Evolutionary conservation across 2,797 vertebrate genomes (phyloP), one percentile per base, ranked within the genome.

Genomic region (Triplophysa yarkandensis): DNA sequence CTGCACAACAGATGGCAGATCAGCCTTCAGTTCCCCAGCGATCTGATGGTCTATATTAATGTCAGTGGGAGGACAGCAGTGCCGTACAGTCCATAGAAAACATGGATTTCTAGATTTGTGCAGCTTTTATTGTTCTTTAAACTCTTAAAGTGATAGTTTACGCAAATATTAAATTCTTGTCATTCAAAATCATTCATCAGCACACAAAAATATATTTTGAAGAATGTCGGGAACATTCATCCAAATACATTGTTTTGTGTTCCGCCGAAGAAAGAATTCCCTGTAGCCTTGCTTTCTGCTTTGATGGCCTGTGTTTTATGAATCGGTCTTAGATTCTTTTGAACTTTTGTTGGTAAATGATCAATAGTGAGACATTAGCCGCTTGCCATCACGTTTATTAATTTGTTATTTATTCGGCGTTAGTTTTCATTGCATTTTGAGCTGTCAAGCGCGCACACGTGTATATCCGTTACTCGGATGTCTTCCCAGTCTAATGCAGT

Each of bases 1-100:
- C 61, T 71, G 68, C 61, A 66, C 68, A 77, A 72, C 76, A 77
- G 76, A 77, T 77, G 76, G 76, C 68, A 71, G 58, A 77, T 77
- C 62, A 71, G 52, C 41, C 58, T 23, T 19, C 30, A 21, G 30
- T 70, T 66, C 76, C 68, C 76, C 55, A 30, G 54, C 39, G 68
- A 41, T 58, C 68, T 71, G 68, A 65, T 28, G 64, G 61, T 28
- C 74, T n/a, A 27, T 57, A 30, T 66, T 62, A 65, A 48, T 58
- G 68, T 32, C 30, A 30, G 27, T n/a, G 19, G 46, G 50, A 58
- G 52, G 62, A 60, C 32, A 74, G 10, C 50, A 74, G 55, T 74
- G 52, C 52, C 58, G 50, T 71, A 36, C 50, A 71, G 44, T 50
- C 43, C 50, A 55, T 23, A 62, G 19, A 74, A 74, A 66, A 44